Evolutionary conservation across 2,113 vertebrate genomes (phyloP).

Genomic region (Dasyornis broadbenti): DNA sequence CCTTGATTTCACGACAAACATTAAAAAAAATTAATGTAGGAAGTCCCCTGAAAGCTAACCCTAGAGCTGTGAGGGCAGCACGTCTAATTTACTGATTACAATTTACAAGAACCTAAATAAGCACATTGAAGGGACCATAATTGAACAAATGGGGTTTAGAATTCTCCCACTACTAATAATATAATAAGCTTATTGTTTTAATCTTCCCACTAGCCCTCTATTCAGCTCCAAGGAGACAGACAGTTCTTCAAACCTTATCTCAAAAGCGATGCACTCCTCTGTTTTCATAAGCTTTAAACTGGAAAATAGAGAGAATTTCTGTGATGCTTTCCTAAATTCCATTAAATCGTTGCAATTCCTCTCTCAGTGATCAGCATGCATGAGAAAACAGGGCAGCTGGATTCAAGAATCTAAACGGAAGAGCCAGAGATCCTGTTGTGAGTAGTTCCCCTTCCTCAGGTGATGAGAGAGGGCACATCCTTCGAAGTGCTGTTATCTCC

Average conservation of each 20-base stretch:
- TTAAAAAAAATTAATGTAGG: neutral
- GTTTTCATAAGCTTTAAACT: neutral
- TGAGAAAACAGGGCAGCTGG: neutral
- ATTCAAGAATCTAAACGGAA: neutral
- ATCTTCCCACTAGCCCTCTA: conserved; percentile 22
- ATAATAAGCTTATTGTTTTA: conserved; percentile 55
- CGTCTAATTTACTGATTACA: conserved; percentile 62
- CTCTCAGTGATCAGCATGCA: neutral
- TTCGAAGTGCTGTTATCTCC: neutral
- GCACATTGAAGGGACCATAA: conserved; percentile 49
- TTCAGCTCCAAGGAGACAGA: conserved; percentile 35
- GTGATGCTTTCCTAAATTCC: neutral
- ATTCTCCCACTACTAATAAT: conserved; percentile 53
- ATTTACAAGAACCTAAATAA: conserved; percentile 63
- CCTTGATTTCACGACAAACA: conserved; percentile 31
- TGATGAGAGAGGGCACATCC: neutral
- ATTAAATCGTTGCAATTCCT: neutral
- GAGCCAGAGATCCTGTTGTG: neutral
- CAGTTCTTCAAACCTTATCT: conserved; percentile 29
- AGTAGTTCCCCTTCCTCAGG: neutral
- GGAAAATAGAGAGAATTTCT: neutral
- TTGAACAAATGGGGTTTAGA: conserved; percentile 57
- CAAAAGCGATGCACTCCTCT: neutral
- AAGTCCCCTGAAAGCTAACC: conserved; percentile 47
- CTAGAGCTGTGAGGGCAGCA: conserved; percentile 43